Base-by-base conservation (phyloP, 1,140 invertebrate species). In the Hylyphantes graminicola region DNA sequence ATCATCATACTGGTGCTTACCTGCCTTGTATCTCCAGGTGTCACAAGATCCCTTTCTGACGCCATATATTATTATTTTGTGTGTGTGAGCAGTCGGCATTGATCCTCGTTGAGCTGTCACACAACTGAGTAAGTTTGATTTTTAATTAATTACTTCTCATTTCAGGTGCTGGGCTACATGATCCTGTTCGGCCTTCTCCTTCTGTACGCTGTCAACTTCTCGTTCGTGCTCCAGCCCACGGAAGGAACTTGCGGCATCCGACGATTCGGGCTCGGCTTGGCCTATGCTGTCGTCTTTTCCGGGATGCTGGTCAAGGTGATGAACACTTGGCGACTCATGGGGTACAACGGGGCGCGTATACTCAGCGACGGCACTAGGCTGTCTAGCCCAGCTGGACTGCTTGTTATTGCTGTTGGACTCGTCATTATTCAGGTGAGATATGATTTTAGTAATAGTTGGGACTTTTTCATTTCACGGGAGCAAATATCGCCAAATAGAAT, bases 241-340 rank as follows among this genome's bases (percentile, higher is more conserved):
- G 88, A 88, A 19, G 87, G 89, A 12, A 88, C 88, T 0, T 92
- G 91, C 86, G 89, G 88, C 50, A 87, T 91, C 7, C 87, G 91
- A 17, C 86, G 90, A 68, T 90, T 91, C 80, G 85, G 89, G 59
- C 89, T 89, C 84, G 90, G 89, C 53, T 78, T 92, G 51, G 88
- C 89, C 6, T 92, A 92, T 86, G 88, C 90, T 12, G 87, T 91
- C 35, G 88, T 89, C 10, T 91, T 91, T 79, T 88, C 89, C 17
- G 89, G 89, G 3, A 88, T 92, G 85, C 88, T 92, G 64, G 89
- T 92, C 0, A 92, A 92, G 81, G 89, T 91, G 9, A 88, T 91
- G 17, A 90, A 90, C 82, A 89, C 87, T 50, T 91, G 90, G 89
- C 85, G 90, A 21, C 86, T 88, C 0, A 88, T 88, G 73, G 84